A percentile compares a stretch with the other conserved stretches of the same genome.
These are phyloP conservation scores for Albula glossodonta DNA, from an alignment of 2,113 vertebrate genomes.

Conservation along the genomic window DNA sequence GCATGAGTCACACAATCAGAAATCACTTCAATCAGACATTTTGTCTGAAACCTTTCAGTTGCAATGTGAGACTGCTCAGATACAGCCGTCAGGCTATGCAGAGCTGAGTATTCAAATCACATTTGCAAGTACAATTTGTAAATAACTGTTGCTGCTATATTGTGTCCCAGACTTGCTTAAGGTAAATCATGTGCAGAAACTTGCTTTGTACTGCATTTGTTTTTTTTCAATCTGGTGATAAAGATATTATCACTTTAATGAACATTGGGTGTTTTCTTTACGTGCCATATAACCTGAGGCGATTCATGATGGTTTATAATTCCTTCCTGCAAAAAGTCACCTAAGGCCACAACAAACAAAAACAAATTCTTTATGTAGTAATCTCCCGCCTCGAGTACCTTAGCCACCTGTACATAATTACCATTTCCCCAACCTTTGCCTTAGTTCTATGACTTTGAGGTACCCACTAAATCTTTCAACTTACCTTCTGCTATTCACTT, in stretches of 20 bases:
- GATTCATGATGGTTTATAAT: conserved; percentile 49
- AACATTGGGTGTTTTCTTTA: conserved; percentile 52
- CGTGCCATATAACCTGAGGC: conserved; percentile 59
- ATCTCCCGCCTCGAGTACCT: conserved; percentile 48
- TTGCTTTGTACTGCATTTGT: conserved; percentile 47
- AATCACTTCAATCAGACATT: conserved; percentile 4
- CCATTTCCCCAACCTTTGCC: background rate
- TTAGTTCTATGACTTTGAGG: conserved; percentile 1
- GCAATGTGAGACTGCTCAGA: background rate
- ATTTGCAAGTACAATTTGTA: background rate
- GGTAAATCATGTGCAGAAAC: conserved; percentile 55
- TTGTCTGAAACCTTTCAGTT: background rate
- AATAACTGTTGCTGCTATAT: background rate
- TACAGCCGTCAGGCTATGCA: background rate
- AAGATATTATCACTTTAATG: conserved; percentile 70
- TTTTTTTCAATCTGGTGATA: conserved; percentile 55
- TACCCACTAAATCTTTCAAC: background rate
- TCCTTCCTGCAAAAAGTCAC: conserved; percentile 45
- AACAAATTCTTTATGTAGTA: conserved; percentile 48
- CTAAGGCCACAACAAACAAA: conserved; percentile 59
- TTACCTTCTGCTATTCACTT: background rate
- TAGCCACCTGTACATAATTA: conserved; percentile 51
- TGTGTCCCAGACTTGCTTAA: background rate
- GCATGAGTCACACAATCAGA: conserved; percentile 14
- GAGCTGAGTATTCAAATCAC: background rate